phyloP scores from a whole-genome alignment of 2,113 vertebrate genomes.

The Sprattus sprattus region DNA sequence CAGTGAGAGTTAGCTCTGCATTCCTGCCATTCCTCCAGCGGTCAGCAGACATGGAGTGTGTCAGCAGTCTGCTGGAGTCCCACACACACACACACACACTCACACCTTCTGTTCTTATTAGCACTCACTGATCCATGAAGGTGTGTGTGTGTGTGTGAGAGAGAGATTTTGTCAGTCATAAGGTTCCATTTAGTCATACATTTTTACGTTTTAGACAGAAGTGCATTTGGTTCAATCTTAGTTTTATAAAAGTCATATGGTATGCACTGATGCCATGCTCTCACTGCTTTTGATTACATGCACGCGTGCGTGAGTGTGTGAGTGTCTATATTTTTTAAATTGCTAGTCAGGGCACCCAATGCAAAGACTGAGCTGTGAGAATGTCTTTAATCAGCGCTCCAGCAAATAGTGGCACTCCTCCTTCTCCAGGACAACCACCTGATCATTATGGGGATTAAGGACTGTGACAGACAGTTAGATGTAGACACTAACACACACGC shows the following conservation, averaged over 20 bases:
- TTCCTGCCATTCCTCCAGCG: not conserved
- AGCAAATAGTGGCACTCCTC: too few relatives aligned
- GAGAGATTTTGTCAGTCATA: not conserved
- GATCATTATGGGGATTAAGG: too few relatives aligned
- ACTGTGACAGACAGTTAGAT: not conserved
- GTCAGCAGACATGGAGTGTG: not conserved
- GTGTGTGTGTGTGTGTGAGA: slow-evolving; percentile 9
- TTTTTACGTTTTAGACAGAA: not conserved
- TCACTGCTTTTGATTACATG: not conserved
- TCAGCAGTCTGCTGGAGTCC: not conserved
- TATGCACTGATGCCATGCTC: not conserved
- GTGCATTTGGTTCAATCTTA: not conserved
- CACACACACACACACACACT: not conserved
- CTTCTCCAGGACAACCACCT: not conserved
- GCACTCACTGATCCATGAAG: not conserved
- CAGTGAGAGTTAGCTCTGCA: not conserved
- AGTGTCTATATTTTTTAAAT: not conserved
- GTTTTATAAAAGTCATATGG: not conserved
- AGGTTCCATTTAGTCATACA: not conserved
- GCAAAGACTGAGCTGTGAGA: not conserved
- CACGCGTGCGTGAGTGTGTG: not conserved
- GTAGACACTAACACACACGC: not conserved
- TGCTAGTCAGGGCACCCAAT: not conserved
- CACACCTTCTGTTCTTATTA: not conserved
- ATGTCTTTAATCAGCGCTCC: not conserved